Conservation (phyloP, 2,888 invertebrate species). For the Noctuana brunneofusca region DNA sequence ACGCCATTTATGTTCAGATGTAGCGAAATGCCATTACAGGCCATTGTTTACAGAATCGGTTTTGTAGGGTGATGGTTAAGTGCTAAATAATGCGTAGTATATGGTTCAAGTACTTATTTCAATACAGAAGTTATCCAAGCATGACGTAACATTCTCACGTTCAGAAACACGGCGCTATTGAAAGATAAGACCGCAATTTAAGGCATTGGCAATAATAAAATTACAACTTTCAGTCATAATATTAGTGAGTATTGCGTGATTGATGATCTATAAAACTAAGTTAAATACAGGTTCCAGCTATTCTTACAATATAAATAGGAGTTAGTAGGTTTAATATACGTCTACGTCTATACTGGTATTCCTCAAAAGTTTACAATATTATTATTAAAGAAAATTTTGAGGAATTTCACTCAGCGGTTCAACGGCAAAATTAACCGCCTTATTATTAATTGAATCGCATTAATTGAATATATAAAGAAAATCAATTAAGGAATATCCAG, state of each 20-base stretch:
- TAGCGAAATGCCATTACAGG: slow-evolving; percentile 66
- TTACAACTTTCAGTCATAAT: not conserved
- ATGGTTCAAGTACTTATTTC: slow-evolving; percentile 42
- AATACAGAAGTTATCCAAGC: slow-evolving; percentile 38
- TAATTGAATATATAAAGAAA: too few species aligned
- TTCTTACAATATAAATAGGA: too few species aligned
- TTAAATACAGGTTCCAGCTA: too few species aligned
- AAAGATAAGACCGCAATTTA: slow-evolving; percentile 5
- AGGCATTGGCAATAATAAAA: slow-evolving; percentile 6
- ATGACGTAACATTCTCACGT: slow-evolving; percentile 37
- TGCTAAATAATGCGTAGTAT: slow-evolving; percentile 48
- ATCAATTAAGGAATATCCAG: too few species aligned
- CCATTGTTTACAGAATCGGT: slow-evolving; percentile 71
- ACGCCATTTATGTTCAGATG: slow-evolving; percentile 66
- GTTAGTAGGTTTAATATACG: too few species aligned
- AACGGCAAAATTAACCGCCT: too few species aligned
- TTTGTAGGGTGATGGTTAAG: slow-evolving; percentile 59
- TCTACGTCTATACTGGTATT: too few species aligned
- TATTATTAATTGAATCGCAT: too few species aligned
- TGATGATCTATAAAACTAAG: not conserved
- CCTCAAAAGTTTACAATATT: too few species aligned
- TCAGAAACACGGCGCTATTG: slow-evolving; percentile 20
- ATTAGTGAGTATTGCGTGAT: not conserved
- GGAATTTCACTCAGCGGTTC: too few species aligned
- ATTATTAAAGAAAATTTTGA: too few species aligned